Evolutionary conservation across 1,140 invertebrate genomes (phyloP).

Genomic region (Sweltsa coloradensis): DNA sequence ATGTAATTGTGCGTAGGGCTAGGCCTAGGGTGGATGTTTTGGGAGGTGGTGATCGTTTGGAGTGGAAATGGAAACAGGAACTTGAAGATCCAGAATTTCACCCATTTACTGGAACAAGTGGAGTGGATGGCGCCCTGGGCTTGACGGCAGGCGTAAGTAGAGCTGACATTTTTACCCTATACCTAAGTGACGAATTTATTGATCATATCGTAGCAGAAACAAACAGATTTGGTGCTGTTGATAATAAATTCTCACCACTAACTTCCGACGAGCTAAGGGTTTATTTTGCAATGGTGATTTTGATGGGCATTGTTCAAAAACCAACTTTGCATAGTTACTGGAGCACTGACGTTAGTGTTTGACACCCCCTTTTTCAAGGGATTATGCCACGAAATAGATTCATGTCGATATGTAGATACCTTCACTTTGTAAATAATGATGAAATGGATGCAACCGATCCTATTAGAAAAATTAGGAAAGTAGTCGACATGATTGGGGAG

Average conservation of each 20-base stretch:
- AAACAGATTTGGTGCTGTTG: background rate
- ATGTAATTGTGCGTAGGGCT: no score
- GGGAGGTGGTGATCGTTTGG: background rate
- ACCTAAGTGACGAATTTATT: background rate
- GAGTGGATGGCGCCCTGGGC: background rate
- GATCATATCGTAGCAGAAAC: constrained; percentile 2
- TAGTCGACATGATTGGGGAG: background rate
- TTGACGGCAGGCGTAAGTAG: background rate
- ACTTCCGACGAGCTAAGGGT: background rate
- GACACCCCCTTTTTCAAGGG: no score
- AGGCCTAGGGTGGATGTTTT: no score
- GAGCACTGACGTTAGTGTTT: no score
- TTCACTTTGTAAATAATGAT: background rate
- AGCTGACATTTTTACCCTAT: background rate
- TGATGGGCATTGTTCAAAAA: background rate
- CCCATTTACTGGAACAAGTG: background rate
- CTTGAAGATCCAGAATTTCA: background rate
- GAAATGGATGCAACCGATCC: background rate
- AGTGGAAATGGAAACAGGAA: background rate
- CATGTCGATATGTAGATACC: background rate
- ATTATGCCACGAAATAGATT: no score
- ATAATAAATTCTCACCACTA: background rate
- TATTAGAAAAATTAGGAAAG: background rate
- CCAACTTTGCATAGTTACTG: background rate
- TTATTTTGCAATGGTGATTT: no score